Conservation (phyloP, 2,888 invertebrate genomes). For the Cataglyphis rosenhaueri region DNA sequence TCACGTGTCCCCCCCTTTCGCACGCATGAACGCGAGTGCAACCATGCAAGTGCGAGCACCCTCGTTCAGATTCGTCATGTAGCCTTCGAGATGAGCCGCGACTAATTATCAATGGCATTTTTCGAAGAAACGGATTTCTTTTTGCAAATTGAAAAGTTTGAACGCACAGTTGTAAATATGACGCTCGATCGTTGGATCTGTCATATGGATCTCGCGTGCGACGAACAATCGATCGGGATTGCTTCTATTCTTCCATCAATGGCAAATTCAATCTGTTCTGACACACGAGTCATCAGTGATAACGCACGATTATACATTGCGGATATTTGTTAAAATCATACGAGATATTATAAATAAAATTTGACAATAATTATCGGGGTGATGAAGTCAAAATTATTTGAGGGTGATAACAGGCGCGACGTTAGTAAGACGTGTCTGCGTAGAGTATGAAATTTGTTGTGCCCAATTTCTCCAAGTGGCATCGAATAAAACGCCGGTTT, state of each 20-base stretch:
- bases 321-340: conserved; percentile 12
- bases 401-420: conserved; percentile 23
- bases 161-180: conserved; percentile 21
- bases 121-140: not conserved
- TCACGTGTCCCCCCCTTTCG: conserved; percentile 64
- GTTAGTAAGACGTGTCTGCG: conserved; percentile 1
- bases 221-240: conserved; percentile 19
- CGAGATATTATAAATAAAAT: not conserved
- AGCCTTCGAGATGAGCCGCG: conserved; percentile 51
- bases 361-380: not conserved
- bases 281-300: not conserved
- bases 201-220: not conserved
- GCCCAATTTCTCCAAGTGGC: not conserved
- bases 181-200: not conserved
- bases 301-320: not conserved
- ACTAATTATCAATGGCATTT: conserved; percentile 58
- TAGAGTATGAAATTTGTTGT: conserved; percentile 14
- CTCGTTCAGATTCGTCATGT: conserved; percentile 57
- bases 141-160: not conserved
- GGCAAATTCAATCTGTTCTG: not conserved
- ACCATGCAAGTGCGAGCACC: conserved; percentile 62
- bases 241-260: not conserved
- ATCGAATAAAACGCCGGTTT: conserved; percentile 40
- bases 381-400: not conserved
- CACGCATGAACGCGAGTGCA: conserved; percentile 69